Evolutionary conservation across 2,113 vertebrate genomes (phyloP).

Genomic region (Sialia sialis): DNA sequence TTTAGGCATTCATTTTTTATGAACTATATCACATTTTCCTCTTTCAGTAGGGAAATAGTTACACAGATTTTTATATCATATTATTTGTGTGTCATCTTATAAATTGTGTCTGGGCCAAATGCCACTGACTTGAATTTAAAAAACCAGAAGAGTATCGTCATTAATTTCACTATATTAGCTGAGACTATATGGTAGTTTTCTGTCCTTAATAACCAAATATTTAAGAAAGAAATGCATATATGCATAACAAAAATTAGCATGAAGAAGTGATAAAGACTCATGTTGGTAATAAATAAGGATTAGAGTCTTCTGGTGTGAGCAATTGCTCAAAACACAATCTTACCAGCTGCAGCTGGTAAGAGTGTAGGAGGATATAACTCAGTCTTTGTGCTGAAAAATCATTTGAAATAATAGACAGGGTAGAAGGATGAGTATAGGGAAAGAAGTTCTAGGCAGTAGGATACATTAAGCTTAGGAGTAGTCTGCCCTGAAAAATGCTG

Average conservation of each 20-base stretch:
- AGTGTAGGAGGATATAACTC: neutral
- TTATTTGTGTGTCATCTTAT: neutral
- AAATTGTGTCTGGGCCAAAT: neutral
- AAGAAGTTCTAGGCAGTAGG: neutral
- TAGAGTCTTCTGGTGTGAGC: neutral
- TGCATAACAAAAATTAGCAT: neutral
- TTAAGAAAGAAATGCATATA: neutral
- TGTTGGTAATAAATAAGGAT: neutral
- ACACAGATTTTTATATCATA: neutral
- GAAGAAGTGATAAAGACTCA: neutral
- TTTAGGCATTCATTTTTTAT: neutral
- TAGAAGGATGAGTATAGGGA: neutral
- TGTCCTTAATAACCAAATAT: neutral
- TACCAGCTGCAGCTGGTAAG: neutral
- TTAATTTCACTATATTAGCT: neutral
- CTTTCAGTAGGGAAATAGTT: neutral
- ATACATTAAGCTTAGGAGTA: neutral
- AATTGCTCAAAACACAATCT: neutral
- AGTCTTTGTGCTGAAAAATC: neutral
- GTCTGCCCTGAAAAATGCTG: neutral
- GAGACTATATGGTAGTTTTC: neutral
- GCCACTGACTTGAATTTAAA: neutral
- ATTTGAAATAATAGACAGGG: neutral
- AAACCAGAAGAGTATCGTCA: neutral
- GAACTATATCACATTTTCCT: neutral